Evolutionary conservation across 2,797 vertebrate species (phyloP).

Genomic region (Notoglanidium macrostoma): DNA sequence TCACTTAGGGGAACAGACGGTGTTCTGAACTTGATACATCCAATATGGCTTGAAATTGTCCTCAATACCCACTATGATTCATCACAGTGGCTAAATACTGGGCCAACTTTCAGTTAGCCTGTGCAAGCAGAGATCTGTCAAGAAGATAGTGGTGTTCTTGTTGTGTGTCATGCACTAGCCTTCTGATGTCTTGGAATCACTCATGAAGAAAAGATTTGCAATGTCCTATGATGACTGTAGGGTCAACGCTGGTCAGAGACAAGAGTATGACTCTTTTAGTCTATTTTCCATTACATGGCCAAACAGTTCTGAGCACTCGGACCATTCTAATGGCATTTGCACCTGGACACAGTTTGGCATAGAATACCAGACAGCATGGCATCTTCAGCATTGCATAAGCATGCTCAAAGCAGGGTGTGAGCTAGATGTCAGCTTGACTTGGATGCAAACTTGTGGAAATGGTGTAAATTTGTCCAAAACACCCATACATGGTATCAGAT

Average conservation of each 20-base stretch:
- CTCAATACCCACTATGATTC: constrained; percentile 41
- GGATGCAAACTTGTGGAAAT: neutral
- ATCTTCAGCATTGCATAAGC: neutral
- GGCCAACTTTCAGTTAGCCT: constrained; percentile 37
- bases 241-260: constrained; percentile 26
- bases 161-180: constrained; percentile 8
- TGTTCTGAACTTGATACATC: constrained; percentile 37
- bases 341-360: neutral
- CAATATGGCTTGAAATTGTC: constrained; percentile 56
- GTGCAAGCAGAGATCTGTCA: constrained; percentile 41
- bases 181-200: constrained; percentile 54
- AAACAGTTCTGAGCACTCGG: neutral
- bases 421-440: neutral
- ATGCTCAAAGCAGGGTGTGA: neutral
- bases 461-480: neutral
- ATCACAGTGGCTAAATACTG: constrained; percentile 21
- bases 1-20: constrained; percentile 34
- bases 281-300: neutral
- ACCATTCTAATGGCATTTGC: neutral
- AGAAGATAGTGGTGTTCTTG: constrained; percentile 35
- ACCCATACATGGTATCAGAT: neutral
- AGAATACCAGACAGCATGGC: neutral
- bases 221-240: constrained; percentile 44
- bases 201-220: constrained; percentile 65
- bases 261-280: neutral